Conservation (phyloP, 1,140 invertebrate genomes). For the Asobara japonica region DNA sequence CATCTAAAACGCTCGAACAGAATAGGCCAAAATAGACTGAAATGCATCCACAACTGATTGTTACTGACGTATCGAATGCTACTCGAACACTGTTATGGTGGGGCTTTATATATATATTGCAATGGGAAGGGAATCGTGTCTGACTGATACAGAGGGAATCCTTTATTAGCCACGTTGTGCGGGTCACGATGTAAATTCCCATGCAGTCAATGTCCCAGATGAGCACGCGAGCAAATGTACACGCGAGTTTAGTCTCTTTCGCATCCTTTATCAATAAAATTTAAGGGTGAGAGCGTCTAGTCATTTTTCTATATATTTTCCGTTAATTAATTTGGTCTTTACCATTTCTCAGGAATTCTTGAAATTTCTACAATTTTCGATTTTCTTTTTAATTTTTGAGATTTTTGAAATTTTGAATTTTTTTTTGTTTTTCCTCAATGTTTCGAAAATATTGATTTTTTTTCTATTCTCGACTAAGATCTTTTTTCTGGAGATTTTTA, state of each 20-base stretch:
- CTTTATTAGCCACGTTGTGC: constrained; percentile 32
- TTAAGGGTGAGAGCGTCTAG: no score
- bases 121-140: neutral
- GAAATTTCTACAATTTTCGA: no score
- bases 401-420: no score
- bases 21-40: neutral
- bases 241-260: constrained; percentile 3
- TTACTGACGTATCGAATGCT: neutral
- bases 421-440: no score
- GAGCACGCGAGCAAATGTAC: constrained; percentile 36
- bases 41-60: neutral
- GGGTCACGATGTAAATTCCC: constrained; percentile 33
- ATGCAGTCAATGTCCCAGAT: constrained; percentile 38
- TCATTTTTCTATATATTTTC: no score
- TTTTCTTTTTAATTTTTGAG: no score
- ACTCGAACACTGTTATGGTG: neutral
- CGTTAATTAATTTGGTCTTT: no score
- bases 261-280: no score
- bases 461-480: no score
- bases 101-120: neutral
- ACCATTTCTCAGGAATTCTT: no score
- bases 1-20: neutral
- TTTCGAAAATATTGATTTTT: no score
- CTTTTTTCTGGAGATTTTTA: no score
- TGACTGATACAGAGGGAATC: constrained; percentile 24